Evolutionary conservation across 2,888 invertebrate species (phyloP).

Genomic region (Apoderus coryli): DNA sequence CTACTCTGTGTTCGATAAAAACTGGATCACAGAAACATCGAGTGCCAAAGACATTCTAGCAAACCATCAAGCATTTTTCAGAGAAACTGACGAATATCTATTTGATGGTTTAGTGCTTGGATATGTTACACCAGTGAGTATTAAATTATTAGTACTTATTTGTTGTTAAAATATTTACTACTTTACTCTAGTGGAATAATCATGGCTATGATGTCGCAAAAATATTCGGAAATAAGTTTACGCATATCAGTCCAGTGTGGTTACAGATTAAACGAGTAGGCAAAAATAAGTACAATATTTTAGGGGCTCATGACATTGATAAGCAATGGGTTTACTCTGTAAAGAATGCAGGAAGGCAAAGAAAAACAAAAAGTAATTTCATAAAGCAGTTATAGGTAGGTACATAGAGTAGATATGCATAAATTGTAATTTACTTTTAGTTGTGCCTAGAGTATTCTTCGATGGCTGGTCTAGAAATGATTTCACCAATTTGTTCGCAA

Average conservation of each 20-base stretch:
- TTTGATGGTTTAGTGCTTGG: constrained; percentile 69
- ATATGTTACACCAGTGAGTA: constrained; percentile 77
- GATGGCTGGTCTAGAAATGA: constrained; percentile 74
- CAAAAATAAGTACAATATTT: constrained; percentile 46
- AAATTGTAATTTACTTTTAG: constrained; percentile 35
- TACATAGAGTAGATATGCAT: constrained; percentile 3
- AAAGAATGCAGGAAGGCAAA: constrained; percentile 38
- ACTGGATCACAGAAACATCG: constrained; percentile 52
- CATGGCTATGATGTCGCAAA: constrained; percentile 90
- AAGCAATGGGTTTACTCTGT: constrained; percentile 68
- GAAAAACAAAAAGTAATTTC: constrained; percentile 43
- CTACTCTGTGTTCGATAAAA: constrained; percentile 46
- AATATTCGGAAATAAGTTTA: constrained; percentile 75
- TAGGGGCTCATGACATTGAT: constrained; percentile 73
- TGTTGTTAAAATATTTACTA: no score
- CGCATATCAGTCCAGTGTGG: constrained; percentile 91
- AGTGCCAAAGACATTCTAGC: constrained; percentile 58
- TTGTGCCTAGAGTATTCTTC: constrained; percentile 79
- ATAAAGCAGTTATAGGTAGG: not conserved
- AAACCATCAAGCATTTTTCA: constrained; percentile 61
- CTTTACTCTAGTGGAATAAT: constrained; percentile 71
- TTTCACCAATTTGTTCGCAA: constrained; percentile 54
- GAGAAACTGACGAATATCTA: constrained; percentile 47
- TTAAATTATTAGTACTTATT: no score
- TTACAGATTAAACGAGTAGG: constrained; percentile 61